Percentiles rank a stretch among this genome's conserved stretches.
Evolutionary conservation across 1,140 invertebrate genomes (phyloP).

Genomic region (Drosophila kanapiae): DNA sequence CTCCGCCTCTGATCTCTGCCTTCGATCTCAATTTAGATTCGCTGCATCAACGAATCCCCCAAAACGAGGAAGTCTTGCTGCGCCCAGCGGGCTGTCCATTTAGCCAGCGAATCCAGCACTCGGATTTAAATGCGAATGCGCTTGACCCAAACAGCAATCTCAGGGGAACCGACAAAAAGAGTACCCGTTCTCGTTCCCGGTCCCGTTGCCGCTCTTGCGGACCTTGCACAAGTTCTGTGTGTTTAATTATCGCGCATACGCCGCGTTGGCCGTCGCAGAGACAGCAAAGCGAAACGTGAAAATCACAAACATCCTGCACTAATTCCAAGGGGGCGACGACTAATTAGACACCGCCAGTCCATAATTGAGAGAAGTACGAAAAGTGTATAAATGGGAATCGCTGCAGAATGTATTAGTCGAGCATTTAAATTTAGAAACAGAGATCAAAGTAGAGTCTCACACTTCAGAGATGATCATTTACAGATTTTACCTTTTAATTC

Average conservation of each 20-base stretch:
- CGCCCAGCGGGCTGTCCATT: conserved; percentile 65
- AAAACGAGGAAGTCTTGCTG: conserved; percentile 79
- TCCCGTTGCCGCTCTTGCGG: conserved; percentile 5
- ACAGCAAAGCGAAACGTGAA: conserved; percentile 29
- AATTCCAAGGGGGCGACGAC: conserved; percentile 31
- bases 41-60: conserved; percentile 26
- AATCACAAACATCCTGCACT: conserved; percentile 77
- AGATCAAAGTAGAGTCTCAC: not conserved
- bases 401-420: conserved; percentile 9
- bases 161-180: conserved; percentile 8
- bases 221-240: conserved; percentile 45
- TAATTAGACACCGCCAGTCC: conserved; percentile 59
- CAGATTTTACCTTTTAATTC: not conserved
- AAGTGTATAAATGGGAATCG: conserved; percentile 13
- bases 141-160: conserved; percentile 73
- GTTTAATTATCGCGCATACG: conserved; percentile 78
- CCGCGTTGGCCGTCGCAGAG: conserved; percentile 40
- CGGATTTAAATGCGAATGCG: conserved; percentile 75
- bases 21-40: conserved; percentile 25
- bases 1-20: conserved; percentile 1
- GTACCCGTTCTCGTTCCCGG: not conserved
- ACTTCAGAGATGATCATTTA: not conserved
- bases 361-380: conserved; percentile 25
- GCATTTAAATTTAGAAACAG: not conserved
- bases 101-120: conserved; percentile 54